Evolutionary conservation across 1,140 invertebrate genomes (phyloP), one percentile per base, ranked within the genome.

Genomic region (Anastatus disparis): DNA sequence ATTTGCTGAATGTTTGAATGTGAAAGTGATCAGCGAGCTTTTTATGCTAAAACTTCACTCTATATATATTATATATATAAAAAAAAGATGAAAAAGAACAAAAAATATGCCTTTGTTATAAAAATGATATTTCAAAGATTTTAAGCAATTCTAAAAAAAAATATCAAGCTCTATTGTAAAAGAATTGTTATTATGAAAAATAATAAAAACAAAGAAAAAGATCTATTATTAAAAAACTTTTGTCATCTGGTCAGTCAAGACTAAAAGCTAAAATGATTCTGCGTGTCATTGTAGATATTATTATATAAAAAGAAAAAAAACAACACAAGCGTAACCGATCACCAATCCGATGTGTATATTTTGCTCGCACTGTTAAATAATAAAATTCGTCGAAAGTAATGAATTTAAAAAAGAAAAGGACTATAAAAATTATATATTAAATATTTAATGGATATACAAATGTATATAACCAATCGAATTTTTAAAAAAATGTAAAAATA

Each of bases 371-470:
- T 53, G 62, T 31, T 42, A 42, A 15, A 22, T 29, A 35, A n/a
- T 7, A 17, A 10, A 46, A 44, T 42, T 44, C 44, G 20, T 31
- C 24, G 22, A 22, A 44, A 35, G 1, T 42, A 6, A 35, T 56
- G n/a, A n/a, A n/a, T n/a, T n/a, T n/a, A n/a, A n/a, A n/a, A 46
- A 10, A 44, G 40, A 9, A 7, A 56, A 8, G 13, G 27, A 7
- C 22, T n/a, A 50, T 46, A 56, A 52, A 4, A 20, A 46, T 58
- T 15, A n/a, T 13, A 31, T 56, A 61, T 46, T 69, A 46, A 61
- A 69, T 15, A 17, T n/a, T n/a, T 69, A 69, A 29, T 20, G 27
- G 31, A 53, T 61, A 52, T 38, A 59, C 15, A 29, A 50, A 42
- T 61, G 44, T 69, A 53, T 50, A 40, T 55, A 44, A 40, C 42